Base-by-base conservation (phyloP, 2,888 invertebrate genomes). In the Drosophila nr. fundita region DNA sequence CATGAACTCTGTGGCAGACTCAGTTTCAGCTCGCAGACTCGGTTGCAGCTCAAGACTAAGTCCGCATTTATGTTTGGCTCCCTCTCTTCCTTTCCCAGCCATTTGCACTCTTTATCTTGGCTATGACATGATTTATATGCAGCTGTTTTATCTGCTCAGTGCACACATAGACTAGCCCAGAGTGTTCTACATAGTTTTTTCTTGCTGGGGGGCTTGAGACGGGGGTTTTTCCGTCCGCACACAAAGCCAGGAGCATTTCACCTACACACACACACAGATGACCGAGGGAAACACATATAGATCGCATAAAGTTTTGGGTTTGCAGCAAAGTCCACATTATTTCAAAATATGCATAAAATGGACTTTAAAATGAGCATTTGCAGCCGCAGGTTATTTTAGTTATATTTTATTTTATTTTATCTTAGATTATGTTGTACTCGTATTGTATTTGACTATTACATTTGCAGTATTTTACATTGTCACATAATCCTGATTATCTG, bases 111-210 rank as follows among this genome's bases (percentile, higher is more conserved):
- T 83, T 83, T 85, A 80, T 86, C 85, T 87, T 72, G 82, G 80
- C 76, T 74, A 72, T 78, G 87, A 80, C 85, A 86, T 85, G 87
- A 85, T 85, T 87, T 82, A 83, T 82, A 73, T 82, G 82, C 77
- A 81, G 69, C 76, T 75, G 79, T 68, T 75, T 82, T 83, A 85
- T 83, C 88, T 87, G 59, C 70, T 62, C 48, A 64, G 68, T 68
- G 60, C 76, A 78, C 76, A 82, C 80, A 76, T 38, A 68, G 68
- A 53, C 49, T 57, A 45, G 62, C 24, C 54, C 38, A n/a, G 29
- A 65, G 62, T 58, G 50, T 53, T 61, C 42, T 53, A 15, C 15
- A 4, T 45, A 0, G 27, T 55, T 38, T 38, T 10, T 5, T 4
- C 8, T 7, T 21, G 38, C 57, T 70, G 53, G 48, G n/a, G n/a